Conservation (phyloP, 2,888 invertebrate species). For the Clistopyga incitator region DNA sequence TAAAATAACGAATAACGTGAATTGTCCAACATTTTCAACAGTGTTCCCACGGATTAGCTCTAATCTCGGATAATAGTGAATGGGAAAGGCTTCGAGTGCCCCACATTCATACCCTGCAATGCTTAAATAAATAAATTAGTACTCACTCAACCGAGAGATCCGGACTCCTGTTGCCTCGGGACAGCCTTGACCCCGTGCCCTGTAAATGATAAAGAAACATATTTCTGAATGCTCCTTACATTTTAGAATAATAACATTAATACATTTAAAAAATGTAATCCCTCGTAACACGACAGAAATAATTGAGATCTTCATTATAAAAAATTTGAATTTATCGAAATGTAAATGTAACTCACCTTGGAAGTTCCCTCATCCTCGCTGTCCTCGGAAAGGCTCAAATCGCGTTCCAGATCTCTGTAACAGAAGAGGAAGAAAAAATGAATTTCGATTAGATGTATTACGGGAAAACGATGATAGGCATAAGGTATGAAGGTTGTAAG, state of each 20-base stretch:
- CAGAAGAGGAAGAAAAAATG: slow-evolving; percentile 63
- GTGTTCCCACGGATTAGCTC: slow-evolving; percentile 37
- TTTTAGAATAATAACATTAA: background rate
- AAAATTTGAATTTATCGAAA: background rate
- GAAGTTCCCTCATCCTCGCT: slow-evolving; percentile 89
- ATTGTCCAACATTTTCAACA: too few relatives aligned
- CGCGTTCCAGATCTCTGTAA: slow-evolving; percentile 87
- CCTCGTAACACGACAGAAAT: background rate
- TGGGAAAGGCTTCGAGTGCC: slow-evolving; percentile 22
- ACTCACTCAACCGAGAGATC: slow-evolving; percentile 78
- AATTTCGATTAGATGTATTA: slow-evolving; percentile 19
- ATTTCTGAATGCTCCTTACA: background rate
- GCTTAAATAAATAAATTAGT: slow-evolving; percentile 47
- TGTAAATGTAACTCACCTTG: slow-evolving; percentile 77
- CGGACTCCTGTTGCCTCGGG: slow-evolving; percentile 76
- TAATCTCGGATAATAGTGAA: slow-evolving; percentile 33
- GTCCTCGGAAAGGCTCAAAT: slow-evolving; percentile 90
- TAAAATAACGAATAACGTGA: too few relatives aligned
- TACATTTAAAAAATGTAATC: background rate
- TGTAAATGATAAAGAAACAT: slow-evolving; percentile 50
- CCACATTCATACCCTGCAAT: background rate
- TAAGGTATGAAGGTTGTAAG: background rate
- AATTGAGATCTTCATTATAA: background rate
- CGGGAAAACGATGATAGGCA: background rate
- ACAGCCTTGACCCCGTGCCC: slow-evolving; percentile 73